These are phyloP conservation scores for Rissa tridactyla DNA, from an alignment of 2,113 vertebrate species.

Conservation along the genomic window DNA sequence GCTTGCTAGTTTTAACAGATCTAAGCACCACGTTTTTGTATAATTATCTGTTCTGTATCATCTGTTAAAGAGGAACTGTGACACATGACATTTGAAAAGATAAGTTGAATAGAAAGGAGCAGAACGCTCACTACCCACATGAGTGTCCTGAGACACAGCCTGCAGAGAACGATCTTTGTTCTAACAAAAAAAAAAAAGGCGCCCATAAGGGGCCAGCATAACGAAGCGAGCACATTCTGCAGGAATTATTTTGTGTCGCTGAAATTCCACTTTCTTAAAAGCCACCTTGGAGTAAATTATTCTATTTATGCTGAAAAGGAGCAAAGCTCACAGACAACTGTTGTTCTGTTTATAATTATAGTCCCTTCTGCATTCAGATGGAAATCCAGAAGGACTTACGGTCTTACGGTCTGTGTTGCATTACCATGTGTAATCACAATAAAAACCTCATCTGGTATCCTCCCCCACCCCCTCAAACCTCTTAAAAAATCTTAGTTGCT, in stretches of 20 bases:
- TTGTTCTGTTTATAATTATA: background rate
- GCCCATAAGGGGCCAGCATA: background rate
- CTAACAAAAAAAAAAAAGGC: background rate
- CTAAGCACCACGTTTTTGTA: background rate
- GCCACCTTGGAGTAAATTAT: background rate
- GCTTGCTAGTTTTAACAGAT: background rate
- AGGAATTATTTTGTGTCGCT: background rate
- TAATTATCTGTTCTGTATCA: background rate
- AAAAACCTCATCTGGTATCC: background rate
- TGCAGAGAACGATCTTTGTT: background rate
- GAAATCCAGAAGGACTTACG: background rate
- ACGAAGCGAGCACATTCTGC: background rate
- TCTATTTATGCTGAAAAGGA: background rate
- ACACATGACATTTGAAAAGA: background rate
- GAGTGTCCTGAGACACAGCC: background rate
- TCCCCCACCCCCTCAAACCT: background rate
- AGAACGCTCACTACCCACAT: background rate
- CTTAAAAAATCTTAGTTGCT: background rate
- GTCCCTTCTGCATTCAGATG: background rate
- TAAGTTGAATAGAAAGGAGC: background rate
- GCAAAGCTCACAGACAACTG: background rate
- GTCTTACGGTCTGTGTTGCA: background rate
- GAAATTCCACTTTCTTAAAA: background rate
- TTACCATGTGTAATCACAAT: background rate
- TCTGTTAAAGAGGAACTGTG: background rate